Percentiles rank a stretch among this genome's conserved stretches.
These are phyloP conservation scores for Athetis lepigone DNA, from an alignment of 2,888 invertebrate species.

Conservation along the genomic window DNA sequence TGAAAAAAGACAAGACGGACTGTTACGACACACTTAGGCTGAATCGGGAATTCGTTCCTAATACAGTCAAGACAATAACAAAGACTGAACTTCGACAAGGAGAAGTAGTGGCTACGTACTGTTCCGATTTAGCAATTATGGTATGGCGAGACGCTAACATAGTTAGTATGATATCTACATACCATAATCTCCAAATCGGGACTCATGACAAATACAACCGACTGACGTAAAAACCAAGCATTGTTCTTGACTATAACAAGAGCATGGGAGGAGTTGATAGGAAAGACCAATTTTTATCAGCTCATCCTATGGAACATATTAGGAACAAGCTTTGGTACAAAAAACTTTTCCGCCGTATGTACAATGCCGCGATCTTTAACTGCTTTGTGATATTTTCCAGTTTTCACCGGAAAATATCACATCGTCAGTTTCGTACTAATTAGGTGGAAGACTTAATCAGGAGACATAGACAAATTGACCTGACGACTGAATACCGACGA, in stretches of 20 bases:
- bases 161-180: background rate
- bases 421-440: constrained; percentile 38
- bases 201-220: background rate
- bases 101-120: background rate
- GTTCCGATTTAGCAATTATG: background rate
- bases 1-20: no score
- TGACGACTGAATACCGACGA: constrained; percentile 42
- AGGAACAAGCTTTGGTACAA: constrained; percentile 38
- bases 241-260: constrained; percentile 6
- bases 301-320: constrained; percentile 6
- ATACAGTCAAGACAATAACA: no score
- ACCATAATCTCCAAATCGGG: background rate
- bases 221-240: background rate
- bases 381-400: constrained; percentile 43
- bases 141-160: constrained; percentile 6
- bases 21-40: no score
- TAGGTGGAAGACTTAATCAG: constrained; percentile 48
- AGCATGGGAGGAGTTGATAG: constrained; percentile 6
- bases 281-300: constrained; percentile 11
- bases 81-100: no score
- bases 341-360: constrained; percentile 45
- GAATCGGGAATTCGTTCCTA: no score
- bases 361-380: constrained; percentile 45
- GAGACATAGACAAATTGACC: constrained; percentile 37
- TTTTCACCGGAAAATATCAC: constrained; percentile 33